A percentile compares a stretch with the other conserved stretches of the same genome.
phyloP scores from a whole-genome alignment of 2,797 vertebrate genomes.

The Emydoidea blandingii region DNA sequence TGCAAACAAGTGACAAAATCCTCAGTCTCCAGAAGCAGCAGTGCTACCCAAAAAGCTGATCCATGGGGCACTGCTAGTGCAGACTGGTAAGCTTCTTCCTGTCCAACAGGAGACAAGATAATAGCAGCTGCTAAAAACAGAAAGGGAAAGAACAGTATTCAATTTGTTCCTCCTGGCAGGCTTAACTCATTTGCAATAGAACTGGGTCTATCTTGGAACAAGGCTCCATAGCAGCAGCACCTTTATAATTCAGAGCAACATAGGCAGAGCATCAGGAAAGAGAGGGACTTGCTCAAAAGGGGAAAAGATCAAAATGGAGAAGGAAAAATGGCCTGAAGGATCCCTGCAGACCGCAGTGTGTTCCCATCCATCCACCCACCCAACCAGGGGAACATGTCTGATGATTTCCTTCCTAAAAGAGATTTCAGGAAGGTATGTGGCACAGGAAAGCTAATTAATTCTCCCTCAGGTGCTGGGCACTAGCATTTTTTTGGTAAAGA shows the following conservation, averaged over 20 bases:
- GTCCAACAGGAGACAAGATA: rapidly evolving
- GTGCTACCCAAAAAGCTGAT: rapidly evolving
- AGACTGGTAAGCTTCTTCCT: rapidly evolving
- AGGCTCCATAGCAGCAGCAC: background rate
- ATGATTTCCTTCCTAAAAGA: conserved; percentile 36
- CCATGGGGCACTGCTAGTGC: rapidly evolving
- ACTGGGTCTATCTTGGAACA: background rate
- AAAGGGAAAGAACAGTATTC: background rate
- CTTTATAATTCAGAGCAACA: rapidly evolving
- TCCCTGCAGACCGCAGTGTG: background rate
- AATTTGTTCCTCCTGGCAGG: background rate
- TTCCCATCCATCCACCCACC: conserved; percentile 3
- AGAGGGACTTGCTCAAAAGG: background rate
- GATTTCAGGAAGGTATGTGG: background rate
- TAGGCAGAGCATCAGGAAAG: background rate
- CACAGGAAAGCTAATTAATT: conserved; percentile 45
- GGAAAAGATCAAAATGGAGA: background rate
- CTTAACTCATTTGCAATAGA: background rate
- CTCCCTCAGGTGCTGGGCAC: conserved; percentile 53
- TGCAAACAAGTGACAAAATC: background rate
- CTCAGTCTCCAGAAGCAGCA: background rate
- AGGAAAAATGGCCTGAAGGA: rapidly evolving
- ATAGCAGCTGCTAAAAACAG: background rate
- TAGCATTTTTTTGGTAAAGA: background rate
- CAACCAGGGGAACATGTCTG: background rate